Evolutionary conservation across 1,140 invertebrate genomes (phyloP), one percentile per base, ranked within the genome.

Genomic region (Meloidogyne floridensis): DNA sequence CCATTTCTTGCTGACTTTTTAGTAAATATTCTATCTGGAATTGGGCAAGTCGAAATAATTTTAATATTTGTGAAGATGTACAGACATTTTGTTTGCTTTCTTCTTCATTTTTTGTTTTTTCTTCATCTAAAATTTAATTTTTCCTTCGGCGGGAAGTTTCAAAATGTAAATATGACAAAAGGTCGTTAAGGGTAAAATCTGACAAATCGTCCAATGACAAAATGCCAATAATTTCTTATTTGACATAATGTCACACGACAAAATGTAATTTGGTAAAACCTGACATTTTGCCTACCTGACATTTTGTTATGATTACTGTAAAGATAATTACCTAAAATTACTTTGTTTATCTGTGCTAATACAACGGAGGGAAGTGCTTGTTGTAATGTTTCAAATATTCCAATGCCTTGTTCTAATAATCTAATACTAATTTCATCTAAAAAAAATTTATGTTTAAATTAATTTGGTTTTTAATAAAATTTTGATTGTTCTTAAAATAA

Each of bases 1-100:
- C n/a, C n/a, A 83, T 43, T 75, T 75, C 72, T 32, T 83, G 70
- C n/a, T 83, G 82, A n/a, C 42, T 75, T 53, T 83, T 65, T 51
- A 83, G 42, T 42, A 83, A 32, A 70, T 83, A 83, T 42, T 75
- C 32, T 51, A 83, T 65, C 11, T 83, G 82, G 18, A 83, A 43
- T 53, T 83, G 82, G 0, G 82, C 32, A 20, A 83, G 47, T 53
- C 82, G 82, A 71, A 83, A 83, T 70, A 83, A 10, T 65, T 83
- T 83, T 69, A 83, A 59, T 47, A 82, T 59, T 53, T 72, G 70
- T 9, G 32, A 20, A 3, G 9, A 47, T 32, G 42, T 82, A 47
- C 82, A 83, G 2, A 18, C 43, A 65, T 73, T 73, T 20, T 42
- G 20, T 32, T 4, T 13, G 42, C 15, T 32, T 32, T 59, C 76